A percentile compares a stretch with the other conserved stretches of the same genome.
These are phyloP conservation scores for Chanos chanos DNA, from an alignment of 2,797 vertebrate genomes.

Conservation along the genomic window DNA sequence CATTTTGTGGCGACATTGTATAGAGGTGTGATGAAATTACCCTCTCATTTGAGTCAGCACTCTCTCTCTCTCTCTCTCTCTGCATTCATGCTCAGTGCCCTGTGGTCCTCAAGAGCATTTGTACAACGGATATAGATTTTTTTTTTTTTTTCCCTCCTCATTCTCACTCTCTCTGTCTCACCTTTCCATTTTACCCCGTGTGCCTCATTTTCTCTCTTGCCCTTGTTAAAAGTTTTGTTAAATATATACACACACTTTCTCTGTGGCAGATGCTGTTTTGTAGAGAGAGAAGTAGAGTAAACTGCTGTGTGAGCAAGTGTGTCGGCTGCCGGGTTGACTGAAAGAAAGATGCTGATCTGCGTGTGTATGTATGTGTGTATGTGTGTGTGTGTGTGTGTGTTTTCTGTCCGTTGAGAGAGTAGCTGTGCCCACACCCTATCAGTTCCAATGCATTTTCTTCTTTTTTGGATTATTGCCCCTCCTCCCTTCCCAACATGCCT, in stretches of 20 bases:
- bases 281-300: neutral
- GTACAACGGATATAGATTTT: constrained; percentile 14
- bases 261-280: constrained; percentile 3
- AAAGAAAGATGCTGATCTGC: too few relatives aligned
- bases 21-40: too few relatives aligned
- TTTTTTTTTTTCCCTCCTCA: neutral
- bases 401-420: too few relatives aligned
- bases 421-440: too few relatives aligned
- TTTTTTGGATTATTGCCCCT: constrained; percentile 17
- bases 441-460: too few relatives aligned
- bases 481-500: constrained; percentile 38
- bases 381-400: too few relatives aligned
- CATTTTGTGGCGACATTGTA: too few relatives aligned
- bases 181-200: neutral
- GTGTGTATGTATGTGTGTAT: too few relatives aligned
- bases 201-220: constrained; percentile 26
- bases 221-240: neutral
- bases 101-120: constrained; percentile 2
- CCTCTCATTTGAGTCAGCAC: too few relatives aligned
- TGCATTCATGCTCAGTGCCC: constrained; percentile 5
- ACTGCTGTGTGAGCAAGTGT: too few relatives aligned
- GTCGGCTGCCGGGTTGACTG: too few relatives aligned
- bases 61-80: neutral
- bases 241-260: neutral
- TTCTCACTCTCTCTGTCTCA: neutral